Conservation (phyloP, 2,888 invertebrate genomes). For the Glaucopsyche alexis region DNA sequence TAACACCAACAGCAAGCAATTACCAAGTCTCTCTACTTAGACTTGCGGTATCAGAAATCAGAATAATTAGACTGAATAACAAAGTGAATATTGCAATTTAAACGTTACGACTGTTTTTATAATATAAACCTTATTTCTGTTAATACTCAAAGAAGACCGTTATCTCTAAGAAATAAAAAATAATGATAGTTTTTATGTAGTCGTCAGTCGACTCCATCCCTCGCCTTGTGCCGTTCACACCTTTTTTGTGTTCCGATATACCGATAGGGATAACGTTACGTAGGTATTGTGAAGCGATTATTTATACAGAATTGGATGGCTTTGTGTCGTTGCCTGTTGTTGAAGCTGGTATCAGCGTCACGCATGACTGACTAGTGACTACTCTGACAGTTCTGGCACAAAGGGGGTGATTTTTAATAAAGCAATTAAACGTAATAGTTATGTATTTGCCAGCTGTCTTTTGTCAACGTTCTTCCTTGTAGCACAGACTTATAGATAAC, state of each 20-base stretch:
- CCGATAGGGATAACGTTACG: constrained; percentile 74
- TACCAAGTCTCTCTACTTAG: no score
- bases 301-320: constrained; percentile 73
- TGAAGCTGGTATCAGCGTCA: constrained; percentile 55
- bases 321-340: constrained; percentile 60
- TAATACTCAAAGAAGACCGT: no score
- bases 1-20: no score
- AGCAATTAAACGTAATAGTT: not conserved
- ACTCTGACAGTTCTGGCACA: no score
- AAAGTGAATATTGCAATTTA: no score
- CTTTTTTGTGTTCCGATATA: constrained; percentile 75
- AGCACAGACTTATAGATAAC: no score
- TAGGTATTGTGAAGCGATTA: constrained; percentile 73
- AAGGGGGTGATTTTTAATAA: constrained; percentile 1
- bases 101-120: no score
- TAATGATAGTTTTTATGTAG: not conserved
- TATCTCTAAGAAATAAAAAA: no score
- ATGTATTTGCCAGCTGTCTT: constrained; percentile 17
- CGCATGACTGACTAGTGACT: constrained; percentile 56
- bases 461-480: not conserved
- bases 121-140: no score
- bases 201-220: constrained; percentile 50
- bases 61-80: no score
- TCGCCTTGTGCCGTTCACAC: constrained; percentile 49
- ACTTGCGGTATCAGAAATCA: no score